phyloP scores from a whole-genome alignment of 2,797 vertebrate genomes.

The Artibeus lituratus region DNA sequence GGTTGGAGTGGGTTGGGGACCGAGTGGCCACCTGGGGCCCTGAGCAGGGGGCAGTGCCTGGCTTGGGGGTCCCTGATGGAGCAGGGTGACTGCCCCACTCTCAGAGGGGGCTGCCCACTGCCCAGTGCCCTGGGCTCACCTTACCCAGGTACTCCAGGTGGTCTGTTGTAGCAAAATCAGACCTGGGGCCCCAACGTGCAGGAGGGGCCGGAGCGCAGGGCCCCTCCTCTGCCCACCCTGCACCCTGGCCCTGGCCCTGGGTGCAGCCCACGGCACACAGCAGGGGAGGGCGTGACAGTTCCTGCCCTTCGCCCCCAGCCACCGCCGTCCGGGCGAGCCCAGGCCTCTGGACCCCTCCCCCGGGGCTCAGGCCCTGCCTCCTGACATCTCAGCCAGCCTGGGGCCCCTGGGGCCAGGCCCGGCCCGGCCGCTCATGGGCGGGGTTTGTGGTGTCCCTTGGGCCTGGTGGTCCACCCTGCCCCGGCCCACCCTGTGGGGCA shows the following conservation, averaged over 20 bases:
- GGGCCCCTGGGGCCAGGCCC: fast-evolving
- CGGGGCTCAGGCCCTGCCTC: background rate
- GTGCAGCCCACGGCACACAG: fast-evolving
- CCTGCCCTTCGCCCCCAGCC: background rate
- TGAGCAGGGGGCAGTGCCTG: background rate
- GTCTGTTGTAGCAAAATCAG: background rate
- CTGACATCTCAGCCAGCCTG: fast-evolving
- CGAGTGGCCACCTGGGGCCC: background rate
- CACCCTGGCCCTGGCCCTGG: background rate
- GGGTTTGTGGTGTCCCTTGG: fast-evolving
- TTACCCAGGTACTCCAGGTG: too few relatives aligned
- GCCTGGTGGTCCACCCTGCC: fast-evolving
- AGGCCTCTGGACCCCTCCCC: background rate
- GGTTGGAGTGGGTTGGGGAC: background rate
- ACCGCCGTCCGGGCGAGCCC: fast-evolving
- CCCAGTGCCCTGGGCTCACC: background rate
- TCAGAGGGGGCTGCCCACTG: background rate
- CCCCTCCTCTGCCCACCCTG: fast-evolving
- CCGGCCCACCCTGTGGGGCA: fast-evolving
- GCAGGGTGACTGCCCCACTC: background rate
- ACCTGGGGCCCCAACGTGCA: too few relatives aligned
- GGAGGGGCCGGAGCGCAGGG: fast-evolving
- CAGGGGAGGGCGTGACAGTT: fast-evolving
- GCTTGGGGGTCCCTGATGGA: background rate
- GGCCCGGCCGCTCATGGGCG: fast-evolving